These are phyloP conservation scores for Mimumesa dahlbomi DNA, from an alignment of 2,888 invertebrate genomes.

Conservation along the genomic window DNA sequence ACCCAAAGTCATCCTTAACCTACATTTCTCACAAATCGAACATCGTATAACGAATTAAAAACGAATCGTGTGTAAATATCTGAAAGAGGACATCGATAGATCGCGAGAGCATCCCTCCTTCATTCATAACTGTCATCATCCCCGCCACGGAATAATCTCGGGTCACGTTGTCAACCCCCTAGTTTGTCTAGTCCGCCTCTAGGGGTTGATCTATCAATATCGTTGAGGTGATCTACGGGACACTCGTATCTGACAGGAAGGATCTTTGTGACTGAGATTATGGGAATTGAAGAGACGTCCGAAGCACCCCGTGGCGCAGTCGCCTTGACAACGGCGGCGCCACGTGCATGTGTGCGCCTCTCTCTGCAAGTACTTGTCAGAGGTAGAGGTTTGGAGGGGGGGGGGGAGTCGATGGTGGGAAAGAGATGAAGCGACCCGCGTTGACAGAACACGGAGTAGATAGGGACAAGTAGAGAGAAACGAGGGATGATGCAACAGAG, in stretches of 20 bases:
- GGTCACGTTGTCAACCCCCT: background rate
- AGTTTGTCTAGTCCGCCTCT: background rate
- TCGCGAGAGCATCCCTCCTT: too few species aligned
- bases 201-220: conserved; percentile 15
- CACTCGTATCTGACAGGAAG: conserved; percentile 12
- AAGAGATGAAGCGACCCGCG: conserved; percentile 17
- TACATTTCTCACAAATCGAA: too few species aligned
- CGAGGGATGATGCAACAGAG: conserved; percentile 14
- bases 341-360: conserved; percentile 75
- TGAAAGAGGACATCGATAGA: too few species aligned
- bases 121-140: too few species aligned
- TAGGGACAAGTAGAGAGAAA: conserved; percentile 13
- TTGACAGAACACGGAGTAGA: conserved; percentile 9
- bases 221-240: background rate
- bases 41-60: too few species aligned
- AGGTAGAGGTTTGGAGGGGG: conserved; percentile 38
- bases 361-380: conserved; percentile 22
- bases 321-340: conserved; percentile 76
- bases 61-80: too few species aligned
- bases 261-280: too few species aligned
- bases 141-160: background rate
- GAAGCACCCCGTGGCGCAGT: conserved; percentile 72
- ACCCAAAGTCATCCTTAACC: too few species aligned
- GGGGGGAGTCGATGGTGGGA: conserved; percentile 18
- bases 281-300: conserved; percentile 24